Evolutionary conservation across 2,113 vertebrate species (phyloP), one percentile per base, ranked within the genome.

Genomic region (Delphinus delphis): DNA sequence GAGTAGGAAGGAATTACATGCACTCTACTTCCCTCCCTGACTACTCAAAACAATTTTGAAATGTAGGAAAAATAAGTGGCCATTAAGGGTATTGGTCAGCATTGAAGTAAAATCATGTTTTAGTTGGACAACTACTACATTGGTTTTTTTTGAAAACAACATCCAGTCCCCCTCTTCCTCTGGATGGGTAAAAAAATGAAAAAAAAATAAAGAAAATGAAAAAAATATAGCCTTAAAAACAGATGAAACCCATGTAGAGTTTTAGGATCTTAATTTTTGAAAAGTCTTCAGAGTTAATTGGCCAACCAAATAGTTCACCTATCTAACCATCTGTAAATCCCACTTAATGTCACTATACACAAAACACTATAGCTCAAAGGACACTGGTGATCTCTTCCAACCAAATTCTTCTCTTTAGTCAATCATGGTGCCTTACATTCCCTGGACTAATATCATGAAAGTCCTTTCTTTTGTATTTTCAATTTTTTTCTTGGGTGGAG

Each of bases 21-120:
- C 47, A 79, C 1, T 79, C 23, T 11, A 47, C 8, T 23, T n/a
- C 10, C 11, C 20, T 9, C 25, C 8, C 31, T 33, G 0, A 0
- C 33, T 4, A 92, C 25, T 63, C 80, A 63, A 55, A 85, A 74
- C 25, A 65, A 9, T 33, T 55, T 50, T 84, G 74, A 73, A 92
- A 73, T 53, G 3, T 81, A 80, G 18, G 55, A 21, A 28, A 28
- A 50, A 7, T 53, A 31, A 38, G 11, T 83, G 14, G 3, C 12
- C 41, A 31, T 33, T 70, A 79, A 23, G 20, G 4, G 8, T 80
- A 71, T 3, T 60, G 53, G 11, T 23, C 53, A 88, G 18, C 41
- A 14, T 14, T 88, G 38, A 70, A 70, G 44, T 80, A 70, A 17
- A 7, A 41, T n/a, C 13, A 65, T 77, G 76, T 71, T 81, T 62